Evolutionary conservation across 2,797 vertebrate species (phyloP).

Genomic region (Geotrypetes seraphini): DNA sequence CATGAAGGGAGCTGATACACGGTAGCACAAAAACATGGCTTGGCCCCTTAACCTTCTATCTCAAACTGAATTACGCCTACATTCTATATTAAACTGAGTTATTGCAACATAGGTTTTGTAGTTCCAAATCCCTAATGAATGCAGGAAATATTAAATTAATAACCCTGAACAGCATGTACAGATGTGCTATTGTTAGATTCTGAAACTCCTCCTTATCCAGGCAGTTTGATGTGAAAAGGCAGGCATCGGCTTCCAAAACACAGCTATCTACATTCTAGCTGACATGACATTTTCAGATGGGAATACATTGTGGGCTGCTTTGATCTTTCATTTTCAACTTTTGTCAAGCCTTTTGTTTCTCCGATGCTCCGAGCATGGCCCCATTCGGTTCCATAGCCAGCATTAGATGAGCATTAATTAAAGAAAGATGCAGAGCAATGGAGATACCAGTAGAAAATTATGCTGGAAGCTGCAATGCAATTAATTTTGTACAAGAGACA

Average conservation of each 20-base stretch:
- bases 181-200: too few species aligned
- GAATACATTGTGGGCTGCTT: conserved; percentile 18
- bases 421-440: conserved; percentile 41
- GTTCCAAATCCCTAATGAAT: too few species aligned
- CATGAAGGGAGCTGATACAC: too few species aligned
- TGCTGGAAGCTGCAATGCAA: conserved; percentile 61
- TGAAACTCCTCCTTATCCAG: too few species aligned
- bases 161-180: too few species aligned
- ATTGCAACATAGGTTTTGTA: too few species aligned
- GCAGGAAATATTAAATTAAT: too few species aligned
- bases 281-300: conserved; percentile 27
- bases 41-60: too few species aligned
- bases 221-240: too few species aligned
- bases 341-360: conserved; percentile 55
- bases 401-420: conserved; percentile 61
- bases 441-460: conserved; percentile 45
- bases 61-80: too few species aligned
- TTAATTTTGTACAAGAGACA: conserved; percentile 61
- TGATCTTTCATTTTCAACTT: conserved; percentile 28
- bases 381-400: conserved; percentile 56
- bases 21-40: too few species aligned
- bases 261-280: conserved; percentile 15
- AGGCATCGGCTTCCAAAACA: not conserved
- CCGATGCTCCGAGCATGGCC: conserved; percentile 48
- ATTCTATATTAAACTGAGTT: too few species aligned